A percentile compares a stretch with the other conserved stretches of the same genome.
Conservation (phyloP, 2,113 vertebrate genomes). For the Illadopsis cleaveri region DNA sequence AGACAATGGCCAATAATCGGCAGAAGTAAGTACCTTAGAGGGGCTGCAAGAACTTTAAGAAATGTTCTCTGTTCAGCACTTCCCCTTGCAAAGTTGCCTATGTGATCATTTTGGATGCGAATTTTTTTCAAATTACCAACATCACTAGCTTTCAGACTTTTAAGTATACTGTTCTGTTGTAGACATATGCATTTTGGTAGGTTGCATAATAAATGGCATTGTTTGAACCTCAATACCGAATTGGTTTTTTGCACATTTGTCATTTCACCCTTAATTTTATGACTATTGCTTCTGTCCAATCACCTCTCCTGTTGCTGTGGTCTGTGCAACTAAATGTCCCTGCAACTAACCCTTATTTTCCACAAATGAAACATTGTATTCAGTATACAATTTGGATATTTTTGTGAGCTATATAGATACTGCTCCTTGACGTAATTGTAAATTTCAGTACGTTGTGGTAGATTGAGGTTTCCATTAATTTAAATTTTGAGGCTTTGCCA, state of each 20-base stretch:
- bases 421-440: neutral
- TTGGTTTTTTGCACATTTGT: neutral
- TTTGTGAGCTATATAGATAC: neutral
- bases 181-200: neutral
- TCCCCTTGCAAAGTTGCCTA: neutral
- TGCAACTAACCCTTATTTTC: neutral
- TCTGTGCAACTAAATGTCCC: neutral
- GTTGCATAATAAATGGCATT: neutral
- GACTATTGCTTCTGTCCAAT: neutral
- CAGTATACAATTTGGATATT: neutral
- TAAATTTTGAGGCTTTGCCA: neutral
- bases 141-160: neutral
- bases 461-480: neutral
- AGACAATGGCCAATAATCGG: slow-evolving; percentile 86
- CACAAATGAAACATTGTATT: neutral
- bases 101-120: neutral
- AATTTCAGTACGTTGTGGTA: neutral
- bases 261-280: neutral
- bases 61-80: neutral
- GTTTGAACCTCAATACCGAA: neutral
- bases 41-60: neutral
- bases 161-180: neutral
- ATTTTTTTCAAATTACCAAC: neutral
- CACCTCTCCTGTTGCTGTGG: neutral
- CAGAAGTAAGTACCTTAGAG: slow-evolving; percentile 81